phyloP scores from a whole-genome alignment of 2,888 invertebrate genomes.

The Temnothorax rugatulus region DNA sequence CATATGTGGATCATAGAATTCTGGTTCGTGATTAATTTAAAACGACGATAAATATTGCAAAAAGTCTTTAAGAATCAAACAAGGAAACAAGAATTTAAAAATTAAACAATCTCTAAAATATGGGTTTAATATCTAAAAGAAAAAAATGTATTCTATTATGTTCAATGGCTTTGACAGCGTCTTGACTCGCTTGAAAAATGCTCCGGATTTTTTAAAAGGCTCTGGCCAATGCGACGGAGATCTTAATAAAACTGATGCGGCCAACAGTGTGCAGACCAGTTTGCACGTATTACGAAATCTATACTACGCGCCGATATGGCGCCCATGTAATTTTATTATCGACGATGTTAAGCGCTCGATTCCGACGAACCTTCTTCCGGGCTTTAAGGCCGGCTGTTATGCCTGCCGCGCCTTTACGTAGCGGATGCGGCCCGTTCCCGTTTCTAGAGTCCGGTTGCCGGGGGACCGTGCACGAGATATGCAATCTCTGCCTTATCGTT shows the following conservation, averaged over 20 bases:
- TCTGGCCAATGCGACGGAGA: conserved; percentile 34
- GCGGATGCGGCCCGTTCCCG: conserved; percentile 83
- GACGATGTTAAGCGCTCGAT: conserved; percentile 67
- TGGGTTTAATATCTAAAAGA: not conserved
- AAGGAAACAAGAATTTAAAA: not conserved
- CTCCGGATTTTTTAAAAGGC: conserved; percentile 24
- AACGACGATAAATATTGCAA: not conserved
- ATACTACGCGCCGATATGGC: conserved; percentile 50
- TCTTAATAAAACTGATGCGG: conserved; percentile 67
- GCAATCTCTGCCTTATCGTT: conserved; percentile 71
- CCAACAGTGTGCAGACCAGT: conserved; percentile 33
- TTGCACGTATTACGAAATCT: conserved; percentile 11
- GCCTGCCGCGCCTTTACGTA: conserved; percentile 74
- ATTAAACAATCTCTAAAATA: not conserved
- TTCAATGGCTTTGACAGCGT: not conserved
- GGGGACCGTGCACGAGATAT: conserved; percentile 70
- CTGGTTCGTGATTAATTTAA: not conserved
- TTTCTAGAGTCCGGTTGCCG: conserved; percentile 80
- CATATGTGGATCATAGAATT: not conserved
- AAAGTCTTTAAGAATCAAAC: not conserved
- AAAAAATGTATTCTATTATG: not conserved
- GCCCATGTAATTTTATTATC: conserved; percentile 75
- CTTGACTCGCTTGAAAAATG: not conserved
- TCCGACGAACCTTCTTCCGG: conserved; percentile 77
- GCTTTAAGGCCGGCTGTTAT: conserved; percentile 71